Evolutionary conservation across 2,797 vertebrate genomes (phyloP).

Genomic region (Streptopelia turtur): DNA sequence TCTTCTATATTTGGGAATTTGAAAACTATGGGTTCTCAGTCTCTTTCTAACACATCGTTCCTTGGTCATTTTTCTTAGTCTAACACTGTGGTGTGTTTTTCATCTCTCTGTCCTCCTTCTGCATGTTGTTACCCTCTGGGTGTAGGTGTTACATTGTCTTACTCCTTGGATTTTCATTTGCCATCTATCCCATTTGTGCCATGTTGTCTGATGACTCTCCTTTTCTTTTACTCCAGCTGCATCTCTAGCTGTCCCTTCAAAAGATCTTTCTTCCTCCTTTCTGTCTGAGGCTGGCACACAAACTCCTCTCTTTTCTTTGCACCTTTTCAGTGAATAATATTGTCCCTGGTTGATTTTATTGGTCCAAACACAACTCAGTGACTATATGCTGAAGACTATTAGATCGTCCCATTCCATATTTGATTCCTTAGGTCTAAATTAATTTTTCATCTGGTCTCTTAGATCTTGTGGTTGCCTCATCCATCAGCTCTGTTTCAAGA

Average conservation of each 20-base stretch:
- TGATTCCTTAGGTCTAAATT: neutral
- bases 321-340: neutral
- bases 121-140: neutral
- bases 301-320: neutral
- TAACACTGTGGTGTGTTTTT: neutral
- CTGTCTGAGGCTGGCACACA: neutral
- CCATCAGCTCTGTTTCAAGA: neutral
- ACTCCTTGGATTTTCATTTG: neutral
- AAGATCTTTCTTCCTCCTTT: neutral
- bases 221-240: neutral
- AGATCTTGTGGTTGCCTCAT: neutral
- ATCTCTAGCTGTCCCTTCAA: neutral
- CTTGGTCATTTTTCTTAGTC: neutral
- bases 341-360: neutral
- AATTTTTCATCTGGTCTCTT: neutral
- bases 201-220: neutral
- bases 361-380: neutral
- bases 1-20: neutral
- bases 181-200: neutral
- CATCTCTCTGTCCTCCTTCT: neutral
- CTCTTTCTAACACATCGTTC: neutral
- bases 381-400: neutral
- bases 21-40: neutral
- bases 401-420: neutral
- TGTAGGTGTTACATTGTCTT: neutral